Percentiles rank a stretch among this genome's conserved stretches.
Evolutionary conservation across 1,140 invertebrate genomes (phyloP).

Genomic region (Hermetia illucens): DNA sequence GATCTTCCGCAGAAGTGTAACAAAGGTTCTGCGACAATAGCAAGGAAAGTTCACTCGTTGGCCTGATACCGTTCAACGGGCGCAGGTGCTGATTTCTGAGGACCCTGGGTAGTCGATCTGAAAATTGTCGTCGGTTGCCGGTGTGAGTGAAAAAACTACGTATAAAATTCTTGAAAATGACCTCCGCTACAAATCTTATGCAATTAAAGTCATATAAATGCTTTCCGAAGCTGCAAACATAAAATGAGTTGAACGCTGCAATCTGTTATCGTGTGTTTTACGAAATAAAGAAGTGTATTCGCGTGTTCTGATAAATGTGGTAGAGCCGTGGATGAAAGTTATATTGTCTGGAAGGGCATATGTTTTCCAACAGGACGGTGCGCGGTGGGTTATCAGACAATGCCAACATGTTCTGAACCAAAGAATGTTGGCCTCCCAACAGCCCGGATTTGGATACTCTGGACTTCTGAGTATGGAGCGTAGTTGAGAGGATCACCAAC

Average conservation of each 20-base stretch:
- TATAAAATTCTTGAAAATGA: neutral
- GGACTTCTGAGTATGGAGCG: neutral
- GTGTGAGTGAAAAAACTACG: neutral
- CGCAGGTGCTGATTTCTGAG: neutral
- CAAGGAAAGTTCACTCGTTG: neutral
- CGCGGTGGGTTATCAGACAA: neutral
- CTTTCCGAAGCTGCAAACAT: neutral
- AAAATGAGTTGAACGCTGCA: no score
- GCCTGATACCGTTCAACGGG: neutral
- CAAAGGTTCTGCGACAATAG: neutral
- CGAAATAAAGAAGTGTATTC: no score
- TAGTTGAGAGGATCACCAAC: neutral
- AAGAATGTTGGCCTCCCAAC: neutral
- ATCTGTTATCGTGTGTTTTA: neutral
- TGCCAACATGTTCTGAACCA: neutral
- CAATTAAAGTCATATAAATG: neutral
- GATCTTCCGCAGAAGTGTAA: no score
- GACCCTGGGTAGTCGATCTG: neutral
- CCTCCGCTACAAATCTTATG: neutral
- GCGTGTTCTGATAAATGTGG: no score
- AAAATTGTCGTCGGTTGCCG: neutral
- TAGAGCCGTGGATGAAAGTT: no score
- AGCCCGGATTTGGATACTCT: neutral
- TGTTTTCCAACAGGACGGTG: no score
- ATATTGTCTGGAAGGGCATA: no score